Conservation (phyloP, 2,113 vertebrate genomes). For the Choloepus hoffmanni region DNA sequence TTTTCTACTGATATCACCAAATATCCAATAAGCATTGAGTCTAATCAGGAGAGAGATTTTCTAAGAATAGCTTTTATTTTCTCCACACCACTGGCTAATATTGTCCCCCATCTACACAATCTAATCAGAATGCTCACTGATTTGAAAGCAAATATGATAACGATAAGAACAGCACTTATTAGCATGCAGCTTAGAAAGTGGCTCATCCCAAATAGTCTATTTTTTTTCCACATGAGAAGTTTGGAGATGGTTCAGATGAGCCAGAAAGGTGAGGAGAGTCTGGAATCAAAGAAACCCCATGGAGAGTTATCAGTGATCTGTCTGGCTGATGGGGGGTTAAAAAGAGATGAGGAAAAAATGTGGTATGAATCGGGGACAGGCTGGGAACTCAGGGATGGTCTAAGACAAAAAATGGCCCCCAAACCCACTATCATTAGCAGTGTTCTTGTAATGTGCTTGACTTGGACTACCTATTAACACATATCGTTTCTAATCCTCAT, state of each 20-base stretch:
- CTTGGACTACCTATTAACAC: not conserved
- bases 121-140: slow-evolving; percentile 76
- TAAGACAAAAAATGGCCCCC: not conserved
- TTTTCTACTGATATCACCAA: slow-evolving; percentile 42
- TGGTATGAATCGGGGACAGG: not conserved
- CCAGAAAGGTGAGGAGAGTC: slow-evolving; percentile 26
- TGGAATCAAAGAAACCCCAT: slow-evolving; percentile 59
- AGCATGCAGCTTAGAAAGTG: slow-evolving; percentile 69
- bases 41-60: slow-evolving; percentile 62
- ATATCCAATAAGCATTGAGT: slow-evolving; percentile 27
- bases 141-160: slow-evolving; percentile 78
- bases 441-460: not conserved
- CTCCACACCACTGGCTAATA: slow-evolving; percentile 65
- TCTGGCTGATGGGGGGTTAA: not conserved
- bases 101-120: slow-evolving; percentile 45
- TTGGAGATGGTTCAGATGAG: slow-evolving; percentile 69
- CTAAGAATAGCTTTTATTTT: slow-evolving; percentile 79
- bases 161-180: slow-evolving; percentile 63
- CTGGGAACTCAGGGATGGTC: not conserved
- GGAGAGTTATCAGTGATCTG: slow-evolving; percentile 48
- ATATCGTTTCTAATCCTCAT: not conserved
- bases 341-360: not conserved
- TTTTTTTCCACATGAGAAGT: slow-evolving; percentile 76
- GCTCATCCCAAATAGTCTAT: slow-evolving; percentile 61
- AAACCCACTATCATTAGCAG: fast-evolving